Base-by-base conservation (phyloP, 2,113 vertebrate species). In the Noturus placidus region DNA sequence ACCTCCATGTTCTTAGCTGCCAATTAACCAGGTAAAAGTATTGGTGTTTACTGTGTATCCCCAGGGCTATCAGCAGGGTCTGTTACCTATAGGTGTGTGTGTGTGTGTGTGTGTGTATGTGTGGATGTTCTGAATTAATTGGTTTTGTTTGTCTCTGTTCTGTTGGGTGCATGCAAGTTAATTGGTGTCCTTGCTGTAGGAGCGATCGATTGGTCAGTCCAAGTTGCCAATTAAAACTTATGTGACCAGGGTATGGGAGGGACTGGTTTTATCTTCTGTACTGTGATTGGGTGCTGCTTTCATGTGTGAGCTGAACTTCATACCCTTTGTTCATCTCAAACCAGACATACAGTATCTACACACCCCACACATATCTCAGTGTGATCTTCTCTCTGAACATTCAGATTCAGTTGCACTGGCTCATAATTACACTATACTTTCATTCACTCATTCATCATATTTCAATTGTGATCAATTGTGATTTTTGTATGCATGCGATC, bases 201-300 rank as follows among this genome's bases (percentile, higher is more conserved):
- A 86, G 77, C 52, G 33, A 88, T 86, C 80, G 87, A 91, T 90
- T 91, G 90, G 87, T 59, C 42, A 35, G 59, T 86, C 30, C 59
- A 30, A 65, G 78, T 82, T 87, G 76, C 88, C 87, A 89, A 65
- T 91, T 86, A 82, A 70, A 61, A 67, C 46, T 33, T 63, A 42
- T 79, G 84, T 27, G 80, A 82, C 69, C 70, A 78, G 59, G 63
- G 42, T 30, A 6, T 87, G 61, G 77, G 70, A 65, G 63, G 87
- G n/a, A 56, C 59, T n/a, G 38, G 30, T 61, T 82, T 42, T 38
- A 77, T 59, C 63, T 79, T 83, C 83, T 63, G 70, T 59, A 38
- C 70, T 59, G 8, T 78, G 87, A 85, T 83, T 84, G 82, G 87
- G 1, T 27, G 65, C 81, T 81, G 74, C 63, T 89, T 89, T 88